phyloP scores from a whole-genome alignment of 2,888 invertebrate species.

The Flabesymbios commensalis region DNA sequence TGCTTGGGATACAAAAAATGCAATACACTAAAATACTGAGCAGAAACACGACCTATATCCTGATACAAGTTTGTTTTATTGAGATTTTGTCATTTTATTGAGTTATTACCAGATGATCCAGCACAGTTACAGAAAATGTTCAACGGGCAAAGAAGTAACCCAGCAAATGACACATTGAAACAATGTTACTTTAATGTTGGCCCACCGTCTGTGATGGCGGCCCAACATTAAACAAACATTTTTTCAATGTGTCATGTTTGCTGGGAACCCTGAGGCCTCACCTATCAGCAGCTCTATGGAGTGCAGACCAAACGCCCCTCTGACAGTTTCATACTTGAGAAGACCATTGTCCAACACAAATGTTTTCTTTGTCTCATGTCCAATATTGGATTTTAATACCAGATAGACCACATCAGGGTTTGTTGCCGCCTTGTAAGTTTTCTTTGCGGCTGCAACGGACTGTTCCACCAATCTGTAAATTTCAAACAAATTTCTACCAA shows the following conservation, averaged over 20 bases:
- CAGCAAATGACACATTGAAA: too few relatives aligned
- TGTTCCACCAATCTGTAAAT: background rate
- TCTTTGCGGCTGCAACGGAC: background rate
- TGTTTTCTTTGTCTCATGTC: constrained; percentile 36
- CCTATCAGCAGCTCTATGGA: constrained; percentile 51
- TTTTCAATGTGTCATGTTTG: background rate
- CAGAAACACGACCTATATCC: too few relatives aligned
- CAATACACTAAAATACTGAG: too few relatives aligned
- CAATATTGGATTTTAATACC: constrained; percentile 2
- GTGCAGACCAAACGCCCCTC: constrained; percentile 45
- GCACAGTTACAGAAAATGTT: too few relatives aligned
- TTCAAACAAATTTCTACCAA: too few relatives aligned
- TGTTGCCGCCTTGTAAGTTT: background rate
- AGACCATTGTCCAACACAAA: constrained; percentile 54
- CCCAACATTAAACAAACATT: background rate
- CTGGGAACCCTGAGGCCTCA: constrained; percentile 23
- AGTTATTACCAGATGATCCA: too few relatives aligned
- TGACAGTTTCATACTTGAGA: constrained; percentile 47
- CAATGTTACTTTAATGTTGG: too few relatives aligned
- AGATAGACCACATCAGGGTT: constrained; percentile 23
- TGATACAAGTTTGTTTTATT: too few relatives aligned
- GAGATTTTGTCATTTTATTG: too few relatives aligned
- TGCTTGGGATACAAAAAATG: too few relatives aligned
- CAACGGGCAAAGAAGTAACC: too few relatives aligned
- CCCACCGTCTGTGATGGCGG: too few relatives aligned